Evolutionary conservation across 2,113 vertebrate species (phyloP).

Genomic region (Fregetta grallaria): DNA sequence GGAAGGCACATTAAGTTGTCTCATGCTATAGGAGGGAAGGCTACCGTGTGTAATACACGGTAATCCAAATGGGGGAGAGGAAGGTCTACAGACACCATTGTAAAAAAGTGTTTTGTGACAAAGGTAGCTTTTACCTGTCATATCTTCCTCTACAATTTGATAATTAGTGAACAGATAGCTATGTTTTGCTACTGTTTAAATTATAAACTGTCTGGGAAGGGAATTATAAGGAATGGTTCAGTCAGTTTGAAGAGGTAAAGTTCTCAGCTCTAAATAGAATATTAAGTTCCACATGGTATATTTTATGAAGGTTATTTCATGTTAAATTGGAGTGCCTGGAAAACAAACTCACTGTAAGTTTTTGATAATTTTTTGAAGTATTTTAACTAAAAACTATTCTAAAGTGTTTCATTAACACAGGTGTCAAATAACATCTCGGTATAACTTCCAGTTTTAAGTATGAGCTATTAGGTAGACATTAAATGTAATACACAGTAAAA

Average conservation of each 20-base stretch:
- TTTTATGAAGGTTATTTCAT: not conserved
- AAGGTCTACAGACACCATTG: not conserved
- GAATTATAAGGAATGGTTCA: not conserved
- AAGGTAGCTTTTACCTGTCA: not conserved
- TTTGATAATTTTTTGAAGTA: not conserved
- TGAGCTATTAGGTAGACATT: not conserved
- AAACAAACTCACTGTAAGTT: not conserved
- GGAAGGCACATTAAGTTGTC: not conserved
- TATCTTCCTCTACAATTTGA: not conserved
- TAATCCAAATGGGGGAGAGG: not conserved
- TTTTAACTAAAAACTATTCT: not conserved
- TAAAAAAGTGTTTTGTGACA: not conserved
- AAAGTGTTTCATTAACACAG: not conserved
- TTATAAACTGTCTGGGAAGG: not conserved
- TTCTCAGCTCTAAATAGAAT: not conserved
- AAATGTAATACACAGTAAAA: not conserved
- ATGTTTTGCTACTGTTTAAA: not conserved
- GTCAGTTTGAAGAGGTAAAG: not conserved
- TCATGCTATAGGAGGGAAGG: not conserved
- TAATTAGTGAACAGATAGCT: not conserved
- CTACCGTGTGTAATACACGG: not conserved
- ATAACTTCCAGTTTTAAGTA: not conserved
- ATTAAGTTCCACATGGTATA: not conserved
- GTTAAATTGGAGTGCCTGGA: not conserved
- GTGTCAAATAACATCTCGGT: not conserved